Evolutionary conservation across 2,113 vertebrate species (phyloP), one percentile per base, ranked within the genome.

Genomic region (Coryphaenoides rupestris): DNA sequence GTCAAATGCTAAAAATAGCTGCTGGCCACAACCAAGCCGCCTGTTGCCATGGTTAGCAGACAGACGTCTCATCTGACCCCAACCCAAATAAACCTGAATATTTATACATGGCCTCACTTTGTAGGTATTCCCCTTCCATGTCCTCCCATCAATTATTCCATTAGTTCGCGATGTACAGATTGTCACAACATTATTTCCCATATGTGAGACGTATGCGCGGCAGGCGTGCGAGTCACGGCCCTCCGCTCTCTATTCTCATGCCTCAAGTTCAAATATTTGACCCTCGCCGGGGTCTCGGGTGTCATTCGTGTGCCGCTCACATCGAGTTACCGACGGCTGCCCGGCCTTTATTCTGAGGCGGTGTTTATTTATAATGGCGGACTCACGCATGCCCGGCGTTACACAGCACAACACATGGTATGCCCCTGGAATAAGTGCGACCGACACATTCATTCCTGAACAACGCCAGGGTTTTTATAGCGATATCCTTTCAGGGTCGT

Each of bases 331-430:
- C 10, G 19, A 50, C 22, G 64, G 40, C 56, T 65, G 9, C 1
- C n/a, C 17, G 47, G 47, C 9, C 50, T 68, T 68, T 62, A 63
- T 66, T 71, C 45, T 33, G 22, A 63, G 16, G 61, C 10, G 26
- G 77, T 79, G 82, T 84, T 82, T 80, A 87, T 86, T 76, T 72
- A 79, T 75, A 76, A 86, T 82, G 4, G 19, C 0, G 2, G 47
- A 68, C 49, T 66, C 62, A 63, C 74, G 73, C 73, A 60, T 72
- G 23, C 70, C 66, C 62, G 46, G 49, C 61, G 22, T 68, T 72
- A 55, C 63, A 60, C 46, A 17, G 46, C 17, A 62, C 65, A 67
- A 59, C 68, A 70, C 2, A 16, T 62, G 72, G 78, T 77, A 74
- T 66, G 60, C 65, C 65, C 70, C 57, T 52, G 70, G 65, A 70